These are phyloP conservation scores for Metalampra italica DNA, from an alignment of 2,888 invertebrate species.

Conservation along the genomic window DNA sequence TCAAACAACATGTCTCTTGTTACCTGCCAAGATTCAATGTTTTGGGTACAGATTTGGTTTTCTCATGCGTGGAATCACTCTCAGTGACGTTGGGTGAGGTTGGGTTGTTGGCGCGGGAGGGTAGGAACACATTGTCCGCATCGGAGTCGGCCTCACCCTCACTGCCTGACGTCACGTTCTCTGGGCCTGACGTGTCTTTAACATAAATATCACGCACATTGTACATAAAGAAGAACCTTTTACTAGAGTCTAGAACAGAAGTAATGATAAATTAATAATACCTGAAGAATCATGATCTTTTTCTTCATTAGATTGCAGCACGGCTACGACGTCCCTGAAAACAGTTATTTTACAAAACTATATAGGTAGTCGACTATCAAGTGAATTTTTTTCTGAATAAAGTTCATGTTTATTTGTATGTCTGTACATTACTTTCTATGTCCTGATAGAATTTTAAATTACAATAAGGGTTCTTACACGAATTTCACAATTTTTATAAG, in stretches of 20 bases:
- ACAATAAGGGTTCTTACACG: too few species aligned
- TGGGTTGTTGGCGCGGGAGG: slow-evolving; percentile 59
- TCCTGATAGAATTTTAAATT: too few species aligned
- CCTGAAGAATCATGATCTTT: slow-evolving; percentile 75
- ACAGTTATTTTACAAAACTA: not conserved
- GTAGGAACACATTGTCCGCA: slow-evolving; percentile 71
- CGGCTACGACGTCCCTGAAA: slow-evolving; percentile 83
- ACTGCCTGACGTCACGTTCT: slow-evolving; percentile 76
- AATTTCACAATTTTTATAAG: too few species aligned
- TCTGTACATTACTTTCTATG: too few species aligned
- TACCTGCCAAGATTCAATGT: slow-evolving; percentile 71
- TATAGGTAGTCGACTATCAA: too few species aligned
- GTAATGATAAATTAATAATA: slow-evolving; percentile 14
- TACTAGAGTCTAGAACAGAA: too few species aligned
- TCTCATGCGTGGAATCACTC: slow-evolving; percentile 35
- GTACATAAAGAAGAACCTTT: too few species aligned
- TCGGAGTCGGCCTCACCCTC: slow-evolving; percentile 72
- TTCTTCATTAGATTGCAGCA: slow-evolving; percentile 82
- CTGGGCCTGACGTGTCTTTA: slow-evolving; percentile 81
- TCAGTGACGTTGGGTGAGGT: slow-evolving; percentile 34
- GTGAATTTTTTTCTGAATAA: too few species aligned
- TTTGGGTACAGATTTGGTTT: slow-evolving; percentile 59
- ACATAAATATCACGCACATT: not conserved
- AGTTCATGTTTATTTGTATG: too few species aligned
- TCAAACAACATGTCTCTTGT: not conserved